Conservation (phyloP, 2,888 invertebrate genomes). For the Agrochola litura region DNA sequence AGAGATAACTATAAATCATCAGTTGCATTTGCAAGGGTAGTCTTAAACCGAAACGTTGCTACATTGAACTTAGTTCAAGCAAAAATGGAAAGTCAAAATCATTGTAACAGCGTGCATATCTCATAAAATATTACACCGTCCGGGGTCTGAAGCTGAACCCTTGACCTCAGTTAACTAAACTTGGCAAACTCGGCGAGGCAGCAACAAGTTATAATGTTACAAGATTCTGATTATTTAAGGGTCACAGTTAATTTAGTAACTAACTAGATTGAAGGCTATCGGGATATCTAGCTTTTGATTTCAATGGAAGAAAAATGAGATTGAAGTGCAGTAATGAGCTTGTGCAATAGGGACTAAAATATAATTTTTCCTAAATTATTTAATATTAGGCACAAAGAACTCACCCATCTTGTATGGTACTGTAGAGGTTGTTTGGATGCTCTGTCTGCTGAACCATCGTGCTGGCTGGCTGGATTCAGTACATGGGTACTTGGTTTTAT, state of each 20-base stretch:
- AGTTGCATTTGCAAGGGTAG: background rate
- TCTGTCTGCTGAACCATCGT: background rate
- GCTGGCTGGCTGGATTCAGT: background rate
- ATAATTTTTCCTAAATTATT: no score
- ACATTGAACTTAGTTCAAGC: background rate
- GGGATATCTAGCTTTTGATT: background rate
- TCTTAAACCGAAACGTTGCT: background rate
- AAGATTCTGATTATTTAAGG: constrained; percentile 20
- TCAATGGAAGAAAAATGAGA: background rate
- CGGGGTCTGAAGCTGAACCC: constrained; percentile 40
- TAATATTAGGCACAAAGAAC: no score
- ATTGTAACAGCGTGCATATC: constrained; percentile 10
- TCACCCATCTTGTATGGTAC: no score
- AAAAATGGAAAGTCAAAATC: background rate
- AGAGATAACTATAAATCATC: background rate
- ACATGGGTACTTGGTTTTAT: no score
- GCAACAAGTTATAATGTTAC: constrained; percentile 54
- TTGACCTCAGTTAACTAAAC: constrained; percentile 39
- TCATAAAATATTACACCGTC: constrained; percentile 39
- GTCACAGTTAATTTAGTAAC: constrained; percentile 33
- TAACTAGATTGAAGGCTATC: background rate
- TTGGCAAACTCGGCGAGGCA: constrained; percentile 34
- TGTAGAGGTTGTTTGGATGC: background rate
- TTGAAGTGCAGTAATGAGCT: background rate
- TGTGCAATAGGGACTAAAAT: no score